A percentile compares a stretch with the other conserved stretches of the same genome.
Evolutionary conservation across 2,888 invertebrate genomes (phyloP).

Genomic region (Clostera curtula): DNA sequence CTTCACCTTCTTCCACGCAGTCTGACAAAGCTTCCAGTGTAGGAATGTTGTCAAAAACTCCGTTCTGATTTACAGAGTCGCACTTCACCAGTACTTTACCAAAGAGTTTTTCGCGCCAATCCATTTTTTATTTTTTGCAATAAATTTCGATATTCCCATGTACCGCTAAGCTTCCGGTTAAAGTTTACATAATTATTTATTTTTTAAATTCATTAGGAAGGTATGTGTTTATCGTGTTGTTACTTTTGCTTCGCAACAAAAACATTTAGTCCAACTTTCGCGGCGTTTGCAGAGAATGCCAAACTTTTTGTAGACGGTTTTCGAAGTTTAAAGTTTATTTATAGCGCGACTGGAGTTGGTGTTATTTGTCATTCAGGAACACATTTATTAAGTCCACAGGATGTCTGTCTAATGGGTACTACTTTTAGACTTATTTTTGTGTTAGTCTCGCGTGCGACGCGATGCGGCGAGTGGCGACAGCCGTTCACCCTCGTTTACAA

Average conservation of each 20-base stretch:
- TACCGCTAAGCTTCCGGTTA: too few species aligned
- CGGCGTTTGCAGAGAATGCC: too few species aligned
- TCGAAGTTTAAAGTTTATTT: background rate
- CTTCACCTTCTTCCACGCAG: conserved; percentile 65
- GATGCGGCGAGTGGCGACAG: conserved; percentile 37
- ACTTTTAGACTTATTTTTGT: conserved; percentile 47
- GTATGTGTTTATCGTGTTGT: too few species aligned
- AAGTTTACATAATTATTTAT: conserved; percentile 13
- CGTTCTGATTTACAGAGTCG: conserved; percentile 53
- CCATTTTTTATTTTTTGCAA: too few species aligned
- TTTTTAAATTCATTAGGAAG: too few species aligned
- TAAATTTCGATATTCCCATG: too few species aligned
- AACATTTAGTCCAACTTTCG: too few species aligned
- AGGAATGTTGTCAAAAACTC: conserved; percentile 57
- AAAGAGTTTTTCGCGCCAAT: conserved; percentile 78
- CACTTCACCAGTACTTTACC: conserved; percentile 73
- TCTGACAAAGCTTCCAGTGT: conserved; percentile 62
- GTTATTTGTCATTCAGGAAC: conserved; percentile 7
- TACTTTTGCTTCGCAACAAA: too few species aligned
- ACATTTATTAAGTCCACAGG: conserved; percentile 19
- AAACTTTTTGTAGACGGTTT: too few species aligned
- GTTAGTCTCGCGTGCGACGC: conserved; percentile 35
- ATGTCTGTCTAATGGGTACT: conserved; percentile 22
- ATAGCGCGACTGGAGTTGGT: background rate
- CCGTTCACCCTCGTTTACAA: conserved; percentile 51